Conservation (phyloP, 1,140 invertebrate species). For the Eumaeus atala region DNA sequence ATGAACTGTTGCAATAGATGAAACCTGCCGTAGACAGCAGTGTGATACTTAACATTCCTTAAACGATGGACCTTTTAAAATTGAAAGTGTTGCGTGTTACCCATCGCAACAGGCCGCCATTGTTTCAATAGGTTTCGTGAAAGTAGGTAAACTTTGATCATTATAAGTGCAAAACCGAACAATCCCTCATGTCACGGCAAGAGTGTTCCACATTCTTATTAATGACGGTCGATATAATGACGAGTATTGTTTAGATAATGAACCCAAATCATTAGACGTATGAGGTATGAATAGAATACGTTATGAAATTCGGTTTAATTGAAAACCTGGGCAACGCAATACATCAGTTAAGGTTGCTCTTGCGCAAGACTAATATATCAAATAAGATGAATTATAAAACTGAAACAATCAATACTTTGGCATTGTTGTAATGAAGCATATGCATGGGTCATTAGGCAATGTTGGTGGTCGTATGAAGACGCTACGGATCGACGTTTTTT, state of each 20-base stretch:
- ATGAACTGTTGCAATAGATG: too few species aligned
- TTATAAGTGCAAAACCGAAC: slow-evolving; percentile 28
- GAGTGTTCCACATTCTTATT: slow-evolving; percentile 9
- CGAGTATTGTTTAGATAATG: neutral
- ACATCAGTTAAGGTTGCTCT: too few species aligned
- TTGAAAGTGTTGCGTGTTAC: slow-evolving; percentile 25
- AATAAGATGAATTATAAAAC: too few species aligned
- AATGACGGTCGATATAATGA: neutral
- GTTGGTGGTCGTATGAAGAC: too few species aligned
- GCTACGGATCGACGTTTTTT: too few species aligned
- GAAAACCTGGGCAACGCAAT: neutral
- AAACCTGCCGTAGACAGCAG: too few species aligned
- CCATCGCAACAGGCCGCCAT: slow-evolving; percentile 28
- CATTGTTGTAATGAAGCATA: too few species aligned
- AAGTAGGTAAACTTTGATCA: slow-evolving; percentile 37
- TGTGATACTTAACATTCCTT: neutral
- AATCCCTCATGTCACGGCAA: slow-evolving; percentile 27
- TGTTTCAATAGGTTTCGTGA: slow-evolving; percentile 35
- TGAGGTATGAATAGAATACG: neutral
- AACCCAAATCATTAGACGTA: neutral
- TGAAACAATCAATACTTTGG: neutral
- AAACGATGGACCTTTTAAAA: slow-evolving; percentile 20
- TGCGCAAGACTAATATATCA: too few species aligned
- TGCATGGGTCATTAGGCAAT: too few species aligned
- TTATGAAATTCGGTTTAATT: slow-evolving; percentile 5